These are phyloP conservation scores for Amphiprion percula DNA, from an alignment of 2,113 vertebrate genomes.

Conservation along the genomic window DNA sequence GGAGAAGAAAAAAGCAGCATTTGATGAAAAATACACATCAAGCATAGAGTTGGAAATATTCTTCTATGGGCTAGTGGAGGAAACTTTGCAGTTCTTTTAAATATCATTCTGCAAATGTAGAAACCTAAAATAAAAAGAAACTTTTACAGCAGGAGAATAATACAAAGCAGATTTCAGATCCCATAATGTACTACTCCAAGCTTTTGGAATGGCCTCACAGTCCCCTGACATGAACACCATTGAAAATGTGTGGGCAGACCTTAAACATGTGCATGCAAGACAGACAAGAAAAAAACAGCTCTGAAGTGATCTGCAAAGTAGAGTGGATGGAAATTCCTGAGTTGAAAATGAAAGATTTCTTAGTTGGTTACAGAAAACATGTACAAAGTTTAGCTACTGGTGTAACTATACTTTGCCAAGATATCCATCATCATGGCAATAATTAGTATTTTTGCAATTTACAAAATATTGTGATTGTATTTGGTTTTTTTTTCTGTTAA, in stretches of 20 bases:
- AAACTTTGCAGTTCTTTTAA: background rate
- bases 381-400: no score
- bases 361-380: background rate
- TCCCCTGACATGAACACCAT: background rate
- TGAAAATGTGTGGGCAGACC: no score
- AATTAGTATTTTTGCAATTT: no score
- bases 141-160: background rate
- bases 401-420: no score
- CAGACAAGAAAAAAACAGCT: background rate
- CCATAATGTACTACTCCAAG: background rate
- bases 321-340: background rate
- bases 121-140: background rate
- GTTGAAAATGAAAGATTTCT: background rate
- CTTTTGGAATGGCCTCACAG: background rate
- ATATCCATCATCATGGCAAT: no score
- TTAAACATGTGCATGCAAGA: background rate
- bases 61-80: background rate
- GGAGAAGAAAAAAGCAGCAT: background rate
- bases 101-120: background rate
- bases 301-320: no score
- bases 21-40: background rate
- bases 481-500: accelerated
- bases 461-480: no score
- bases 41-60: background rate
- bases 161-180: background rate